Evolutionary conservation across 2,113 vertebrate genomes (phyloP).

Genomic region (Tringa solitaria): DNA sequence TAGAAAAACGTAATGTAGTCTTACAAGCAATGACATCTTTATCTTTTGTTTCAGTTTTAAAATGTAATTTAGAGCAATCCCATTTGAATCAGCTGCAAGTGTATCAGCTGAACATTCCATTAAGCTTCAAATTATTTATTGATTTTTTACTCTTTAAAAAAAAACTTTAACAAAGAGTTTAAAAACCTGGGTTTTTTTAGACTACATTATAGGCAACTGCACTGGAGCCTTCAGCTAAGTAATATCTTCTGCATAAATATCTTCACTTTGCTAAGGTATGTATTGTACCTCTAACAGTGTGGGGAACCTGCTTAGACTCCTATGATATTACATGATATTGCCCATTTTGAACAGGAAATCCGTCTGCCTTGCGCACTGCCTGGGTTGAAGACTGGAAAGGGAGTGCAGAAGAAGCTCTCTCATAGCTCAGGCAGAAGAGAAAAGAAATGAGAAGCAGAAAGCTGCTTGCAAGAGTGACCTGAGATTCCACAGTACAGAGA

Average conservation of each 20-base stretch:
- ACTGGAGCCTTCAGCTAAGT: background rate
- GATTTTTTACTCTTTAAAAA: background rate
- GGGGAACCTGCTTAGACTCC: background rate
- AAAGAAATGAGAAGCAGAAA: background rate
- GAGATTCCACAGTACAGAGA: background rate
- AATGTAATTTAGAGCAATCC: background rate
- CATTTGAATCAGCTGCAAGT: background rate
- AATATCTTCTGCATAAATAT: background rate
- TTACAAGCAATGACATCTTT: background rate
- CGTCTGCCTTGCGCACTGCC: background rate
- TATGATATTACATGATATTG: background rate
- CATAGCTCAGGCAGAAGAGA: background rate
- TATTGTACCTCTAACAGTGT: background rate
- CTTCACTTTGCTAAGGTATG: background rate
- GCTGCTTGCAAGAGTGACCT: background rate
- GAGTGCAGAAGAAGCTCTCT: background rate
- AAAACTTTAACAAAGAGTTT: background rate
- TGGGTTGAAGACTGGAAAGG: background rate
- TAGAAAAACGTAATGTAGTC: background rate
- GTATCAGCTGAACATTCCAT: background rate
- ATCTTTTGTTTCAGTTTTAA: background rate
- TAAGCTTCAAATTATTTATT: background rate
- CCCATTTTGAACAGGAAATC: background rate
- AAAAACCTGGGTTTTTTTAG: background rate
- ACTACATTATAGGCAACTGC: background rate